phyloP scores from a whole-genome alignment of 2,888 invertebrate genomes.

The Caradrina kadenii region DNA sequence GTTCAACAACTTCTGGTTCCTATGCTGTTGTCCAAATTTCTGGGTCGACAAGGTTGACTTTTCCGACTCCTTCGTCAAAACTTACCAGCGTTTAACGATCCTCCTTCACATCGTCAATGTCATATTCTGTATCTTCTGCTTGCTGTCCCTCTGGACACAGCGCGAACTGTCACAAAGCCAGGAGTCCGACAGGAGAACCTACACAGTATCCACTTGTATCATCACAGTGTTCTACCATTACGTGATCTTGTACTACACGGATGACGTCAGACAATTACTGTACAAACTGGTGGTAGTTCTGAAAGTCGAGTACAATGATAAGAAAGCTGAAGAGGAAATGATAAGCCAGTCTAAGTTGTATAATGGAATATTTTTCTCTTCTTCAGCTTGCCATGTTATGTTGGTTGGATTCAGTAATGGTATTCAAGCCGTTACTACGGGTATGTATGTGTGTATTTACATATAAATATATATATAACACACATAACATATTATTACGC shows the following conservation, averaged over 20 bases:
- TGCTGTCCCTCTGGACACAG: conserved; percentile 43
- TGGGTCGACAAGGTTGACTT: conserved; percentile 36
- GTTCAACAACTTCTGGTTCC: conserved; percentile 45
- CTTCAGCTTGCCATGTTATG: conserved; percentile 35
- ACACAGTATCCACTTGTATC: conserved; percentile 29
- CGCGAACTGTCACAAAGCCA: conserved; percentile 28
- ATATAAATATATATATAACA: no score
- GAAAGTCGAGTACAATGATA: conserved; percentile 37
- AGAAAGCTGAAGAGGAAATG: conserved; percentile 35
- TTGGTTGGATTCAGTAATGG: conserved; percentile 36
- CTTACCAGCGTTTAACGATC: conserved; percentile 32
- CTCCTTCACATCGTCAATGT: conserved; percentile 31
- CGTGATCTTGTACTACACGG: conserved; percentile 28
- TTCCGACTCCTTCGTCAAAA: conserved; percentile 24
- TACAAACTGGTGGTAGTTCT: conserved; percentile 30
- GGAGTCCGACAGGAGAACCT: conserved; percentile 34
- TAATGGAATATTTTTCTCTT: conserved; percentile 43
- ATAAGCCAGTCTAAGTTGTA: conserved; percentile 36
- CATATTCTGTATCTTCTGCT: conserved; percentile 33
- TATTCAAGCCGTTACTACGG: conserved; percentile 16
- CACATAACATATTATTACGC: no score
- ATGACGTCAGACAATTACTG: conserved; percentile 25
- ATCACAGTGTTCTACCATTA: conserved; percentile 43
- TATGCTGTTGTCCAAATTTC: conserved; percentile 47
- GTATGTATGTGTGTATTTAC: conserved; percentile 14